Conservation (phyloP, 2,113 vertebrate genomes). For the Eulacestoma nigropectus region DNA sequence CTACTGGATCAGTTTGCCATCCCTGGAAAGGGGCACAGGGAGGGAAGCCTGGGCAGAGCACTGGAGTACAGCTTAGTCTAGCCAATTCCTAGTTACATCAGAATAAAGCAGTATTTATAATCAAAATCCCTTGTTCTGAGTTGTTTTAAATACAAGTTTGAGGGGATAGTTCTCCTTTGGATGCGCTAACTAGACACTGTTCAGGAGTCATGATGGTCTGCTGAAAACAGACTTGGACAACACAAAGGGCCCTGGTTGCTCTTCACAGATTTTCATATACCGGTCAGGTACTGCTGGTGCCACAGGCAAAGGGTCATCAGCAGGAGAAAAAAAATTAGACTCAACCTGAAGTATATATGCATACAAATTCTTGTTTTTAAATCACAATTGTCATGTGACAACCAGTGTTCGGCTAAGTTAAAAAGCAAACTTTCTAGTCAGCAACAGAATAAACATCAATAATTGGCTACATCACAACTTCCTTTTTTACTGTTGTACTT, state of each 20-base stretch:
- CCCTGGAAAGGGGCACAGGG: background rate
- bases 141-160: background rate
- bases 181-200: background rate
- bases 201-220: fast-evolving
- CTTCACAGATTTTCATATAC: fast-evolving
- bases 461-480: background rate
- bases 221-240: background rate
- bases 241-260: background rate
- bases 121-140: background rate
- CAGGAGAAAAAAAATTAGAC: background rate
- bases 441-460: background rate
- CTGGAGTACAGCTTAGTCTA: background rate
- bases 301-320: background rate
- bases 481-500: background rate
- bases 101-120: background rate
- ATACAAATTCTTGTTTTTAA: background rate
- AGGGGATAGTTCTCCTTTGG: background rate
- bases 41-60: background rate
- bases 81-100: background rate
- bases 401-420: background rate
- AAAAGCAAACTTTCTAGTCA: background rate
- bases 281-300: background rate
- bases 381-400: background rate
- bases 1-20: background rate
- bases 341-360: background rate